Conservation (phyloP, 37 sponge, comb jelly and placozoan genomes). For the Axinella damicornis region DNA sequence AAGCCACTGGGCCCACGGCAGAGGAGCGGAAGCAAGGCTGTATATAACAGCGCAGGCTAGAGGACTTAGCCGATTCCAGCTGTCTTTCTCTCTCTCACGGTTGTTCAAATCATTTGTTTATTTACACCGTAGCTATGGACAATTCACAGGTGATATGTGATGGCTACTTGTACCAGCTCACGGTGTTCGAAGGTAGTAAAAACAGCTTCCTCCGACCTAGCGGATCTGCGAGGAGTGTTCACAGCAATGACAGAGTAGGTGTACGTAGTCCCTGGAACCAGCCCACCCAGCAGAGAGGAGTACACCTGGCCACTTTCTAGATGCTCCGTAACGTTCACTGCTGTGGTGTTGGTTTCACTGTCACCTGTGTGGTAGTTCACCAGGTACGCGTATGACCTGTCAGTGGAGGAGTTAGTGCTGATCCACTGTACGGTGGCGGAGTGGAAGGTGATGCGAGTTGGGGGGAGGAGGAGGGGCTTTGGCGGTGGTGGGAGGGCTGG, state of each 20-base stretch:
- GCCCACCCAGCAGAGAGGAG: not conserved
- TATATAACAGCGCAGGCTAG: no score
- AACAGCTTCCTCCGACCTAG: not conserved
- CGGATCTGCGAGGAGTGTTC: not conserved
- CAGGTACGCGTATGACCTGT: not conserved
- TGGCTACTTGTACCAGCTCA: not conserved
- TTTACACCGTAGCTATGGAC: no score
- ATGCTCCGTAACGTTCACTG: not conserved
- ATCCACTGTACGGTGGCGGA: not conserved
- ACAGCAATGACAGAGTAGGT: not conserved
- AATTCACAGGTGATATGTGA: no score
- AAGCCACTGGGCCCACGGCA: no score
- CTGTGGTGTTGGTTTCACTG: not conserved
- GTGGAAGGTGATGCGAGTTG: not conserved
- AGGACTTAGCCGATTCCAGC: no score
- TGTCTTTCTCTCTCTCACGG: no score
- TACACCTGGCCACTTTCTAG: not conserved
- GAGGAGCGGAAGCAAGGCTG: no score
- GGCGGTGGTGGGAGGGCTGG: not conserved
- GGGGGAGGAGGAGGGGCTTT: not conserved
- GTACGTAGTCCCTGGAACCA: not conserved
- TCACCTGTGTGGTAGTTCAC: not conserved
- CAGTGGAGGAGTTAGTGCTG: not conserved
- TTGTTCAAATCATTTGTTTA: no score
- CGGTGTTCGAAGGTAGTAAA: not conserved